Evolutionary conservation across 1,140 invertebrate genomes (phyloP).

Genomic region (Armadillidium nasatum): DNA sequence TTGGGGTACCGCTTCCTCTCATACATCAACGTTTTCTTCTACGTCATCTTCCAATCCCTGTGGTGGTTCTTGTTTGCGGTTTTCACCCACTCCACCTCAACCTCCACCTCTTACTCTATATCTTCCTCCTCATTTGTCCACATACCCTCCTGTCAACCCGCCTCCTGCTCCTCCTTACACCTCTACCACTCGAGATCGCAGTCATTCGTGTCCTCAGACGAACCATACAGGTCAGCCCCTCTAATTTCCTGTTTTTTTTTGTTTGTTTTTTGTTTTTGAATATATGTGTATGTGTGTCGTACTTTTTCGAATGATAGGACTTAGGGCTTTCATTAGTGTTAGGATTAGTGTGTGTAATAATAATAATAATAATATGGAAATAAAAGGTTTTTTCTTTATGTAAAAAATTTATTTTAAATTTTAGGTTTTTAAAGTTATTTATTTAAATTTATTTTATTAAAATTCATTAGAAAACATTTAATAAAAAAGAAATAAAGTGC

Average conservation of each 20-base stretch:
- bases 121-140: not conserved
- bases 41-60: not conserved
- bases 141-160: not conserved
- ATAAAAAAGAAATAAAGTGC: too few species aligned
- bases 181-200: not conserved
- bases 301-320: too few species aligned
- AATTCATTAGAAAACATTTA: too few species aligned
- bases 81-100: not conserved
- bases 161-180: not conserved
- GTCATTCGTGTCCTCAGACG: not conserved
- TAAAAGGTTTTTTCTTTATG: too few species aligned
- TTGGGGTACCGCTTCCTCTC: not conserved
- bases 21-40: not conserved
- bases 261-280: too few species aligned
- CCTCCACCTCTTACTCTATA: not conserved
- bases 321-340: too few species aligned
- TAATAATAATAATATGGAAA: too few species aligned
- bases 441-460: too few species aligned
- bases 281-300: too few species aligned
- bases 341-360: too few species aligned
- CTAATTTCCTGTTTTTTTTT: not conserved
- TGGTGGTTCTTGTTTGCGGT: not conserved
- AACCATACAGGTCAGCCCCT: not conserved
- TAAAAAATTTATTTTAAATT: too few species aligned
- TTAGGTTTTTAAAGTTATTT: not conserved